Evolutionary conservation across 2,797 vertebrate genomes (phyloP).

Genomic region (Benthosema pterotum): DNA sequence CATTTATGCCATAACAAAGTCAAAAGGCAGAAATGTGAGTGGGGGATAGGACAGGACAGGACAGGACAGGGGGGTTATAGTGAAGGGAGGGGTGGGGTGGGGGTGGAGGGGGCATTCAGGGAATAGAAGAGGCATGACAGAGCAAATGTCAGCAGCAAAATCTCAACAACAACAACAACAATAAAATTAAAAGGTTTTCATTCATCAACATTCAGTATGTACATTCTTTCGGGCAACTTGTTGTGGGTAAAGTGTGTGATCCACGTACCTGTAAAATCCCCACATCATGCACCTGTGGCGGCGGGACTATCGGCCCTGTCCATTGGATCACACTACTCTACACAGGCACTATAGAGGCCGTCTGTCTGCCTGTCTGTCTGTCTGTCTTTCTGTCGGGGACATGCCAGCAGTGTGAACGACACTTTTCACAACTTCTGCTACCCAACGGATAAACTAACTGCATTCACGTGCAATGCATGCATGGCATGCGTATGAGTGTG

Average conservation of each 20-base stretch:
- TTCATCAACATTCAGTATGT: conserved; percentile 69
- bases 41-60: conserved; percentile 58
- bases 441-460: conserved; percentile 51
- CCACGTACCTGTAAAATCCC: conserved; percentile 83
- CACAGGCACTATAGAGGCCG: conserved; percentile 57
- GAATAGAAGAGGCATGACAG: conserved; percentile 67
- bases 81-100: conserved; percentile 22
- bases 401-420: conserved; percentile 56
- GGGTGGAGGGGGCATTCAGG: conserved; percentile 76
- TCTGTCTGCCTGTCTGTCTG: too few species aligned
- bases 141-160: conserved; percentile 81
- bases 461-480: conserved; percentile 21
- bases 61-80: conserved; percentile 54
- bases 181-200: conserved; percentile 62
- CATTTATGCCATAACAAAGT: conserved; percentile 72
- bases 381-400: conserved; percentile 16
- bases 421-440: conserved; percentile 65
- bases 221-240: conserved; percentile 69
- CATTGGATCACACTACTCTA: conserved; percentile 75
- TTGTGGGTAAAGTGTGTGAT: conserved; percentile 71
- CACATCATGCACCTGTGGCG: conserved; percentile 80
- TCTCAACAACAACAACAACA: conserved; percentile 76
- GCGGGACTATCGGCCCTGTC: conserved; percentile 57
- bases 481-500: conserved; percentile 16
- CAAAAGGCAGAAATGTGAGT: conserved; percentile 78